Evolutionary conservation across 2,113 vertebrate genomes (phyloP).

Genomic region (Clarias macrocephalus): DNA sequence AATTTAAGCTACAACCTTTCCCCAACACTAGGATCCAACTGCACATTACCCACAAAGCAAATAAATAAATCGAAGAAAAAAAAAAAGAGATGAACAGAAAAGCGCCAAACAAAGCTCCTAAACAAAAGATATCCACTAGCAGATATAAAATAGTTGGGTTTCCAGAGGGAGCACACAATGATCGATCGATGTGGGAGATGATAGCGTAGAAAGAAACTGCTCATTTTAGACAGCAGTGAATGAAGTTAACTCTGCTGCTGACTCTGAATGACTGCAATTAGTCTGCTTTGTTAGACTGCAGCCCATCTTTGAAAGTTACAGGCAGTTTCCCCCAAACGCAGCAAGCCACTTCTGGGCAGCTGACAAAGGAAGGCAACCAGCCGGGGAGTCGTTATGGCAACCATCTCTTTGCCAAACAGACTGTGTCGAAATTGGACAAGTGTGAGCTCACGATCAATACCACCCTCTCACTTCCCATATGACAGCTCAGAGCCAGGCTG

Average conservation of each 20-base stretch:
- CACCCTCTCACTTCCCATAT: conserved; percentile 61
- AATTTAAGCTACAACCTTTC: background rate
- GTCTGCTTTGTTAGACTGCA: conserved; percentile 1
- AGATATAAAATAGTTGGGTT: background rate
- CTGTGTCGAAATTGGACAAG: conserved; percentile 67
- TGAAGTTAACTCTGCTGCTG: conserved; percentile 27
- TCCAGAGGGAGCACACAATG: background rate
- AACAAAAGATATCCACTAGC: background rate
- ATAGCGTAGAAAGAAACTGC: conserved; percentile 3
- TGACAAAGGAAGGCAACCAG: conserved; percentile 70
- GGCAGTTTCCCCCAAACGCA: conserved; percentile 63
- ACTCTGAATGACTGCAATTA: conserved; percentile 33
- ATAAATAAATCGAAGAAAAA: background rate
- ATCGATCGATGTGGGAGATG: background rate
- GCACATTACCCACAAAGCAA: background rate
- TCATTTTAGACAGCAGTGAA: conserved; percentile 21
- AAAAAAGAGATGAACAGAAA: background rate
- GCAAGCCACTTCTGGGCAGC: conserved; percentile 61
- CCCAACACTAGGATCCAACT: background rate
- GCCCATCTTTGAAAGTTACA: conserved; percentile 48
- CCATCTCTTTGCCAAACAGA: conserved; percentile 67
- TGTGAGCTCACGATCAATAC: conserved; percentile 64
- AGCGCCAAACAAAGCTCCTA: background rate
- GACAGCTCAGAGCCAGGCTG: conserved; percentile 61
- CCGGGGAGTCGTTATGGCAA: conserved; percentile 73